Percentiles rank a stretch among this genome's conserved stretches.
Conservation (phyloP, 2,113 vertebrate genomes). For the Illadopsis cleaveri region DNA sequence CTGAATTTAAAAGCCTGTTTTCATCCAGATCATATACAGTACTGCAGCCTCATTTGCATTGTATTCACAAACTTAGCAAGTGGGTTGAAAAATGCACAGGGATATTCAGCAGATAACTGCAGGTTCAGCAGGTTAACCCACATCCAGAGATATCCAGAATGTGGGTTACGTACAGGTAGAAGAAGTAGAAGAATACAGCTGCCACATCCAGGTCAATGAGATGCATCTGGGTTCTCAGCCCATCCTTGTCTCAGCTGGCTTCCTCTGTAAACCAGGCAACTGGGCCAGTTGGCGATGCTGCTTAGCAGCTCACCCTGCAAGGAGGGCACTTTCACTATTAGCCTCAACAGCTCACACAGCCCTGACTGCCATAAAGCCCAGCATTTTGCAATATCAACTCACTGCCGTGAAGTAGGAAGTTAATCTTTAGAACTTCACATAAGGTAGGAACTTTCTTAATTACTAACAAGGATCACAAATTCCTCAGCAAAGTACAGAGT, state of each 20-base stretch:
- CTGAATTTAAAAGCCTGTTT: neutral
- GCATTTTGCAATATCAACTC: neutral
- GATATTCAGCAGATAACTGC: neutral
- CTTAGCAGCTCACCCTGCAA: neutral
- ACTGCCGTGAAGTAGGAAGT: neutral
- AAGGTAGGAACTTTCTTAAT: neutral
- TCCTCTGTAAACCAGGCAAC: constrained; percentile 6
- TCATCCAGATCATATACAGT: neutral
- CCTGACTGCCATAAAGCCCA: neutral
- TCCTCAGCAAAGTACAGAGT: neutral
- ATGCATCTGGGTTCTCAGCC: constrained; percentile 61
- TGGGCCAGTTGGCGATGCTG: neutral
- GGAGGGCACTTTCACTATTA: neutral
- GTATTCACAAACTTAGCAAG: neutral
- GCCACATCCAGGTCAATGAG: constrained; percentile 64
- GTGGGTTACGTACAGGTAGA: constrained; percentile 44
- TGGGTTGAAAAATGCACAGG: neutral
- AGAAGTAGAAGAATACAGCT: neutral
- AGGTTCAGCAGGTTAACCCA: neutral
- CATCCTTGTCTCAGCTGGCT: neutral
- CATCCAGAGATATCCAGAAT: neutral
- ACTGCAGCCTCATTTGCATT: neutral
- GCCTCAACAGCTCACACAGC: neutral
- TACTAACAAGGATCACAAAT: neutral
- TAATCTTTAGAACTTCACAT: neutral